A percentile compares a stretch with the other conserved stretches of the same genome.
These are phyloP conservation scores for Nerophis lumbriciformis DNA, from an alignment of 2,113 vertebrate genomes.

Conservation along the genomic window DNA sequence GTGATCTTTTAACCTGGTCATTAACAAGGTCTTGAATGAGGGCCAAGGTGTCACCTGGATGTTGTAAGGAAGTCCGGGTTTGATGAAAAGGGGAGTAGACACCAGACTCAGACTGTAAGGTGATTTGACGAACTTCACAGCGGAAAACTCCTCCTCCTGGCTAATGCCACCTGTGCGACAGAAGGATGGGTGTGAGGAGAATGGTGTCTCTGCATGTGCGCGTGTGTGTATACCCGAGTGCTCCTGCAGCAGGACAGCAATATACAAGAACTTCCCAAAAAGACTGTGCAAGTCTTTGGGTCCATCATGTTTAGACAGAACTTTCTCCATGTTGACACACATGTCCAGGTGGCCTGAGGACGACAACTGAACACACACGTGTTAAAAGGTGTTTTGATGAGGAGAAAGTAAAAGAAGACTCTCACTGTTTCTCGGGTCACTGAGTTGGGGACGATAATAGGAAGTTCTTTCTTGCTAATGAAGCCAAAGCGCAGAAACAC, in stretches of 20 bases:
- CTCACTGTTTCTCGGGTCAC: conserved; percentile 41
- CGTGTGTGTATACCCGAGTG: conserved; percentile 28
- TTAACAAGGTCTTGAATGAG: background rate
- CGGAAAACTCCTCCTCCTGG: conserved; percentile 78
- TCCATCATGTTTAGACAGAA: conserved; percentile 34
- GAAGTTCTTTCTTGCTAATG: conserved; percentile 21
- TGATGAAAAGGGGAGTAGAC: conserved; percentile 88
- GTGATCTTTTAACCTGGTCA: too few relatives aligned
- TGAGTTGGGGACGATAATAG: conserved; percentile 53
- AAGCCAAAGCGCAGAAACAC: conserved; percentile 62
- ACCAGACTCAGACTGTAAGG: conserved; percentile 83
- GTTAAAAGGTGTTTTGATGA: background rate
- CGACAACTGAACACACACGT: conserved; percentile 43
- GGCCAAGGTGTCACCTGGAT: conserved; percentile 72
- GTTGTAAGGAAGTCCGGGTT: conserved; percentile 84
- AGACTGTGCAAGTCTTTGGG: conserved; percentile 42
- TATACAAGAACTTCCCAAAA: conserved; percentile 52
- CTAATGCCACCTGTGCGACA: conserved; percentile 78
- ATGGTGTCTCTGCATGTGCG: background rate
- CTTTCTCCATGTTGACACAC: conserved; percentile 38
- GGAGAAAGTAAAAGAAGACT: background rate
- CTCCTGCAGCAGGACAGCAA: conserved; percentile 58
- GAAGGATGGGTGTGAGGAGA: background rate
- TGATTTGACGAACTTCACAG: conserved; percentile 76
- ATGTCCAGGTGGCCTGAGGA: conserved; percentile 29